A percentile compares a stretch with the other conserved stretches of the same genome.
phyloP scores from a whole-genome alignment of 2,888 invertebrate genomes.

The Ephialtes manifestator region DNA sequence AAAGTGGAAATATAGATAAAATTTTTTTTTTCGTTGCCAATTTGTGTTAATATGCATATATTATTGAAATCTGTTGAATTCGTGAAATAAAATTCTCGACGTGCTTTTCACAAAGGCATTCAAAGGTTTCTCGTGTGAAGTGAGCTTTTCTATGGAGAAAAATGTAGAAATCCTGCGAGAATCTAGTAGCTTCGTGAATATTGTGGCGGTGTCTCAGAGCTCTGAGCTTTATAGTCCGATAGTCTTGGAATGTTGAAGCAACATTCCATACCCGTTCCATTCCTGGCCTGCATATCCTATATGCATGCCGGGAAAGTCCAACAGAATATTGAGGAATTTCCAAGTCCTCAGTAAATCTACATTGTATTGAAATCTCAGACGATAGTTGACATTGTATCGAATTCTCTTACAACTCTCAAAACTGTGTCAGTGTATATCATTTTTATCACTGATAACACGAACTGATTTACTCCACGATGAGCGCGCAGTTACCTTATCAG shows the following conservation, averaged over 20 bases:
- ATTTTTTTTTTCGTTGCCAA: background rate
- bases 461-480: background rate
- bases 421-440: background rate
- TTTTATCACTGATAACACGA: background rate
- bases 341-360: background rate
- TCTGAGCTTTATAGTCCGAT: background rate
- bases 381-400: too few relatives aligned
- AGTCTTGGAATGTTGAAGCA: slow-evolving; percentile 2
- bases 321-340: slow-evolving; percentile 1
- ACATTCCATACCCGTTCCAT: too few relatives aligned
- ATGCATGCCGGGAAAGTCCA: background rate
- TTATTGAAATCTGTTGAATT: background rate
- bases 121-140: background rate
- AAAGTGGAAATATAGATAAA: background rate
- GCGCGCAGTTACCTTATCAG: slow-evolving; percentile 3
- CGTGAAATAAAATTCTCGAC: slow-evolving; percentile 8
- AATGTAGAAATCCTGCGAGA: background rate
- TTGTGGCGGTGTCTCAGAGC: slow-evolving; percentile 2
- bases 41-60: background rate
- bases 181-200: slow-evolving; percentile 11
- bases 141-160: slow-evolving; percentile 4
- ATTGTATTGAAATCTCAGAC: slow-evolving; percentile 4
- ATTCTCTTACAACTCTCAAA: background rate
- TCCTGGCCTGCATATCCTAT: too few relatives aligned
- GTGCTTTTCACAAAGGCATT: background rate